Base-by-base conservation (phyloP, 2,797 vertebrate species). In the Vultur gryphus region DNA sequence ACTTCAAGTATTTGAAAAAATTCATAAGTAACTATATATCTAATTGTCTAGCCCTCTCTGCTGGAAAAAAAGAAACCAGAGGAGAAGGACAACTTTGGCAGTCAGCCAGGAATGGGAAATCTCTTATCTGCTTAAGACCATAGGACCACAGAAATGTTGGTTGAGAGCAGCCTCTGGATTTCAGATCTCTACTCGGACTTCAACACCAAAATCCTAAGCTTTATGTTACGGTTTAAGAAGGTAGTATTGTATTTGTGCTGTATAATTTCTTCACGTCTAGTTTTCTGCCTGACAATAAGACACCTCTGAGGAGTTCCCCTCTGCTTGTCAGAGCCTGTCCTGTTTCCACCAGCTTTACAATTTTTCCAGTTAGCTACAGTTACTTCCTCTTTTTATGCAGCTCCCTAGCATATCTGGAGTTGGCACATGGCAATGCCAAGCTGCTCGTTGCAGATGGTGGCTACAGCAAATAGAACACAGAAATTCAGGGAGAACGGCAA, bases 11-110 rank as follows among this genome's bases (percentile, higher is more conserved):
- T 59, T 59, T 73, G 48, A 35, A 79, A 76, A 86, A 84, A 49
- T 0, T 41, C 1, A 0, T 11, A 26, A 65, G 35, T 72, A 51
- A 26, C 13, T 43, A 3, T 62, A 44, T 87, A 37, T 65, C 28
- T 72, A 62, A 79, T 58, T 84, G 49, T 76, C 43, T 89, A 87
- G 28, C 70, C 54, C 48, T 92, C 49, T 86, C 48, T 94, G 33
- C 58, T 89, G 66, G 69, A 11, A 80, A 43, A 49, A 64, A 57
- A 75, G 17, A 82, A 86, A 84, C 13, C 39, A 58, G 11, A 48
- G 16, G 55, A 64, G 46, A 55, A 82, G 39, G 39, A 62, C 39
- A 80, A 44, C 6, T 70, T 84, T 62, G 90, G 43, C 62, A 52
- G 20, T 51, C 59, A 64, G 31, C 31, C 58, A 82, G 39, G 43